Evolutionary conservation across 2,113 vertebrate genomes (phyloP), one percentile per base, ranked within the genome.

Genomic region (Taxidea taxus): DNA sequence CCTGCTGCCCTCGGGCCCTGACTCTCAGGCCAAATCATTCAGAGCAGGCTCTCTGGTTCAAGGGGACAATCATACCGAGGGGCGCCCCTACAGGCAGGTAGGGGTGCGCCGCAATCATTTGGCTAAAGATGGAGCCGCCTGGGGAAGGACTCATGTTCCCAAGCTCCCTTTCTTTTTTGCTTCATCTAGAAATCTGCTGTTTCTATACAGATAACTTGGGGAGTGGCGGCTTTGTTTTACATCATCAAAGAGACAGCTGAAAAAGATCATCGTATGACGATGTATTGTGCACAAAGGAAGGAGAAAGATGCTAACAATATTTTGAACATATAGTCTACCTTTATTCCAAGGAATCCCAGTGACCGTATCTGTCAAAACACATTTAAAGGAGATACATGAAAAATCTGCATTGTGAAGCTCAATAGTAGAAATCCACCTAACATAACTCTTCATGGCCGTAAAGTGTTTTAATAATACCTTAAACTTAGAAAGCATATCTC

Each of bases 341-440:
- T 93, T 58, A 58, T 96, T 77, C 66, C 54, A 64, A 84, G 42
- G 25, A 37, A 83, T 31, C 20, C 74, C 54, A 60, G 29, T 94
- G 97, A 86, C 72, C 93, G 27, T 7, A 95, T n/a, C 88, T 94
- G 86, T 93, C 94, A 96, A 97, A 97, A 95, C 34, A 74, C 39
- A 47, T 47, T 90, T 86, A 74, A 91, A 87, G 31, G 87, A 8
- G 27, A 87, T 47, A 47, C 2, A 6, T 9, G 37, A 70, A 91
- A 80, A 80, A 47, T 58, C 34, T 29, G 37, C 70, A 85, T 44
- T 49, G 31, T 58, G 42, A 81, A 56, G 80, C 77, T 94, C 85
- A 80, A 16, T 81, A 70, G 70, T 21, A 88, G 75, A 90, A 83
- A 94, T 29, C 37, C 13, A 95, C 75, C 20, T 37, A 77, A 81